Evolutionary conservation across 2,113 vertebrate genomes (phyloP).

Genomic region (Taxidea taxus): DNA sequence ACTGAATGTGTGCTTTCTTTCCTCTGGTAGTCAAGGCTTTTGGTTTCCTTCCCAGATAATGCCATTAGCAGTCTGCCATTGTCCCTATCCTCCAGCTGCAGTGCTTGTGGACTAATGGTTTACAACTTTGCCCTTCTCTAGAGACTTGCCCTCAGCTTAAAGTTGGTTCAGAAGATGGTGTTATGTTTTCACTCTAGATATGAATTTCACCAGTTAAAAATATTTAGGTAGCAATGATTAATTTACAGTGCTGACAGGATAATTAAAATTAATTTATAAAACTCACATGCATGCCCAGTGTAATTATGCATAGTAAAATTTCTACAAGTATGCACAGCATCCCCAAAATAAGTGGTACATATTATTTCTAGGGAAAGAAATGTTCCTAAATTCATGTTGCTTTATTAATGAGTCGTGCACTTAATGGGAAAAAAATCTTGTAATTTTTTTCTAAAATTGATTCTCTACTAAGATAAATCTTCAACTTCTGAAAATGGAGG

Average conservation of each 20-base stretch:
- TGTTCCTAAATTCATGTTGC: neutral
- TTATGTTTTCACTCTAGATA: neutral
- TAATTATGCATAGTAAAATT: neutral
- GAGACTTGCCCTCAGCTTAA: neutral
- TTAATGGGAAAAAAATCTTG: neutral
- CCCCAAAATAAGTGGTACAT: neutral
- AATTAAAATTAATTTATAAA: conserved; percentile 6
- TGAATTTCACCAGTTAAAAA: neutral
- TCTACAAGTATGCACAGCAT: neutral
- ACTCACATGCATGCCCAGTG: neutral
- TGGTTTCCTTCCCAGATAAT: neutral
- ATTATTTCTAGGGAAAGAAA: neutral
- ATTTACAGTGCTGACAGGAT: neutral
- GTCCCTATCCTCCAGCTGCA: neutral
- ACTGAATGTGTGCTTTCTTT: neutral
- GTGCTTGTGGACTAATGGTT: neutral
- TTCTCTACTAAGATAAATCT: neutral
- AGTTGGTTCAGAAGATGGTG: neutral
- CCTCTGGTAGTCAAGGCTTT: neutral
- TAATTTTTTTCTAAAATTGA: neutral
- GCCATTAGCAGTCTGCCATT: neutral
- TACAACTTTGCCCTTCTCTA: neutral
- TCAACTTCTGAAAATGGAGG: neutral
- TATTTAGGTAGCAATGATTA: neutral
- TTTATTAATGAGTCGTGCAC: neutral